Conservation (phyloP, 2,888 invertebrate genomes). For the Hypolimnas misippus region DNA sequence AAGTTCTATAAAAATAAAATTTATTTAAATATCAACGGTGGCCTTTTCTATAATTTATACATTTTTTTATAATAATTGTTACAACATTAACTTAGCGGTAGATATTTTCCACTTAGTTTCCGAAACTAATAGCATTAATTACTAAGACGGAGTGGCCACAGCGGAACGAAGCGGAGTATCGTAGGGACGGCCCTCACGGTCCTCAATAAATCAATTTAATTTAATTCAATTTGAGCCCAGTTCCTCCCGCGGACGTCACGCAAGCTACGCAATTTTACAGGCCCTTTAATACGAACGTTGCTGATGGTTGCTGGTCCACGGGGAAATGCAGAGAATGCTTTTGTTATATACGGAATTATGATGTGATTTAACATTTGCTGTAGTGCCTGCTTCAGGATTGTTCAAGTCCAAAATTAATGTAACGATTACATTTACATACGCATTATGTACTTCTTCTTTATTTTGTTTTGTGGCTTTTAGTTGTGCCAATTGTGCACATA, state of each 20-base stretch:
- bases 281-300: constrained; percentile 18
- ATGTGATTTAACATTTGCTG: background rate
- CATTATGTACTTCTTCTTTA: too few species aligned
- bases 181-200: constrained; percentile 45
- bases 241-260: constrained; percentile 75
- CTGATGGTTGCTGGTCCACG: constrained; percentile 15
- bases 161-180: constrained; percentile 57
- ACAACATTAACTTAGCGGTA: constrained; percentile 28
- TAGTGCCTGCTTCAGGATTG: background rate
- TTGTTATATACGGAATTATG: background rate
- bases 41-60: constrained; percentile 1
- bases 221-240: constrained; percentile 76
- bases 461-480: too few species aligned
- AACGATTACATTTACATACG: too few species aligned
- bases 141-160: constrained; percentile 60
- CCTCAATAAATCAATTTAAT: constrained; percentile 80
- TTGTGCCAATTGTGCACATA: too few species aligned
- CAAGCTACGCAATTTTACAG: constrained; percentile 50
- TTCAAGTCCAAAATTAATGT: background rate
- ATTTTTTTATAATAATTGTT: constrained; percentile 17
- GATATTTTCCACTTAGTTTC: constrained; percentile 71
- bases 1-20: too few species aligned
- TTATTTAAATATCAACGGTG: background rate
- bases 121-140: constrained; percentile 80
- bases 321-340: constrained; percentile 29